Conservation (phyloP, 2,888 invertebrate genomes). For the Lepidochrysops patricia region DNA sequence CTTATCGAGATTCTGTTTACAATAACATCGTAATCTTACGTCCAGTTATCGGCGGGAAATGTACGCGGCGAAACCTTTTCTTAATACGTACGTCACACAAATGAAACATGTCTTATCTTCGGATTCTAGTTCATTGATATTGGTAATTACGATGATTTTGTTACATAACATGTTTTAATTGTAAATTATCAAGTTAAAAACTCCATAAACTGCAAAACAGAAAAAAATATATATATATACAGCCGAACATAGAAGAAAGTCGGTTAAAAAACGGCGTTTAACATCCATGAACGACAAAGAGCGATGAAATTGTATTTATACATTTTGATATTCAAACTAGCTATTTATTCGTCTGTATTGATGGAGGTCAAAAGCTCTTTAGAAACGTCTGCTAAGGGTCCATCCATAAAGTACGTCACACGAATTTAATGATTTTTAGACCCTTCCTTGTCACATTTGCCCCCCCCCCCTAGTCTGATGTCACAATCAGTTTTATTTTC, state of each 20-base stretch:
- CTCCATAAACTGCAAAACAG: too few species aligned
- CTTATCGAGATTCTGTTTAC: neutral
- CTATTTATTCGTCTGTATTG: neutral
- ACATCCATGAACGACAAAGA: too few species aligned
- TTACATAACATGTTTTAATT: neutral
- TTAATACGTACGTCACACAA: neutral
- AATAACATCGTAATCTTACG: neutral
- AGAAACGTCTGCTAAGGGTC: neutral
- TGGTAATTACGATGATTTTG: neutral
- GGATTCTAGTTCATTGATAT: neutral
- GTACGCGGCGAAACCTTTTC: neutral
- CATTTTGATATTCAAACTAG: neutral
- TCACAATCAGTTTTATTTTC: too few species aligned
- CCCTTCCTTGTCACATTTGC: too few species aligned
- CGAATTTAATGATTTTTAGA: too few species aligned
- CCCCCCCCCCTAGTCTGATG: too few species aligned
- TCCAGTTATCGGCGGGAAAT: neutral
- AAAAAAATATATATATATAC: too few species aligned
- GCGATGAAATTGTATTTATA: too few species aligned
- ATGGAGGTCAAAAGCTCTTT: neutral
- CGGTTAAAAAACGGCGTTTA: too few species aligned
- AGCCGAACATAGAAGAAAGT: too few species aligned
- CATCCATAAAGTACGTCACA: too few species aligned
- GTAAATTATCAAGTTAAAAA: too few species aligned
- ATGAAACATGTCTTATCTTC: neutral